These are phyloP conservation scores for Callipepla squamata DNA, from an alignment of 2,113 vertebrate genomes.

Conservation along the genomic window DNA sequence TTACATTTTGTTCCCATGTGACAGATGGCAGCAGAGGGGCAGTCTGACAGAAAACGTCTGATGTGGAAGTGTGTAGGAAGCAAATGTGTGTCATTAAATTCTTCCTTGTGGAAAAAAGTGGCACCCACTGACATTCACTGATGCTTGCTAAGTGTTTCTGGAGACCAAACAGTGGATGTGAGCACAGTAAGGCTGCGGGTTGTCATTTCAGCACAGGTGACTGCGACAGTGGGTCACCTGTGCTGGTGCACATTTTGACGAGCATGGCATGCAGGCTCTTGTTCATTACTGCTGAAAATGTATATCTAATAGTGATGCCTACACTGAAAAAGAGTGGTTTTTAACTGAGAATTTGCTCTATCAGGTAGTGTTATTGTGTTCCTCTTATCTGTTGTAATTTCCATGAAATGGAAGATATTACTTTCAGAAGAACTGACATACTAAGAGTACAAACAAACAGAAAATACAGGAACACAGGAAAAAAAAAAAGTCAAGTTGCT, in stretches of 20 bases:
- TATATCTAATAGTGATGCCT: not conserved
- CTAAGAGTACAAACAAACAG: conserved; percentile 19
- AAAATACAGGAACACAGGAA: not conserved
- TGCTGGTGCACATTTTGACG: not conserved
- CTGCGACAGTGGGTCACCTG: not conserved
- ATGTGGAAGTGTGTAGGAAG: not conserved
- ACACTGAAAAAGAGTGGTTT: not conserved
- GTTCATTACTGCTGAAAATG: not conserved
- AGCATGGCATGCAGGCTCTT: not conserved
- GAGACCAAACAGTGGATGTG: not conserved
- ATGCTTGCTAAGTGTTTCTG: too few relatives aligned
- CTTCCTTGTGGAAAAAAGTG: not conserved
- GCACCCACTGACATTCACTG: not conserved
- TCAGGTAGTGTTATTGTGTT: not conserved
- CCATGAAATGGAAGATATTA: not conserved
- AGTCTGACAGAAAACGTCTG: not conserved
- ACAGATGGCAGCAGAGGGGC: not conserved
- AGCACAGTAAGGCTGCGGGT: not conserved
- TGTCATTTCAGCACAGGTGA: not conserved
- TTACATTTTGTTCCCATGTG: not conserved
- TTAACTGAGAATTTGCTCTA: not conserved
- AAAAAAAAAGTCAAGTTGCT: not conserved
- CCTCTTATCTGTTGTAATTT: not conserved
- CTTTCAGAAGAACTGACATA: not conserved
- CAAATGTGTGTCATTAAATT: not conserved